phyloP scores from a whole-genome alignment of 2,113 vertebrate genomes.

The Carollia perspicillata region DNA sequence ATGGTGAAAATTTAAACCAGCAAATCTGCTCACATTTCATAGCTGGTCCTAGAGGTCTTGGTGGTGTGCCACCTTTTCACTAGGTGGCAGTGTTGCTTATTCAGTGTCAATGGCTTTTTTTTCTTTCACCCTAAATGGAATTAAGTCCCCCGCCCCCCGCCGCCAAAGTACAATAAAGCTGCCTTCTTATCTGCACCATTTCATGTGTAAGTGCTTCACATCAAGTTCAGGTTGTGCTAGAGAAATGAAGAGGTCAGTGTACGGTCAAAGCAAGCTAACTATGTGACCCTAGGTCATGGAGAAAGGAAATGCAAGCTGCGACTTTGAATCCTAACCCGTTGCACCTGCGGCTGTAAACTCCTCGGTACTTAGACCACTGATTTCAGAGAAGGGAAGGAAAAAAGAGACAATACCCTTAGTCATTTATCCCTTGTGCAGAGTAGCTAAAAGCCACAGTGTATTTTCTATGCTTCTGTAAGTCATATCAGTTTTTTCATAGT shows the following conservation, averaged over 20 bases:
- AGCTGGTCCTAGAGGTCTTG: neutral
- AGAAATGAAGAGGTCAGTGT: neutral
- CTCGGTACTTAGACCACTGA: neutral
- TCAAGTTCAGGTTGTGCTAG: neutral
- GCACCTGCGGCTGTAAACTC: neutral
- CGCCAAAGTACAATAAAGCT: conserved; percentile 57
- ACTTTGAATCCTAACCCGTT: neutral
- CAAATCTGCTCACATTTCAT: neutral
- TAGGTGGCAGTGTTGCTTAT: conserved; percentile 66
- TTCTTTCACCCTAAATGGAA: neutral
- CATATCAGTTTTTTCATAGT: neutral
- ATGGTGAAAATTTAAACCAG: neutral
- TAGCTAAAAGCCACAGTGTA: neutral
- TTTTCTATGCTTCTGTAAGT: neutral
- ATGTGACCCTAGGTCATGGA: neutral
- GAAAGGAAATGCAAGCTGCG: conserved; percentile 24
- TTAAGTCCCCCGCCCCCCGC: too few relatives aligned
- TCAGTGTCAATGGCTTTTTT: neutral
- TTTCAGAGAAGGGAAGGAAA: neutral
- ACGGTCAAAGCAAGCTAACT: neutral
- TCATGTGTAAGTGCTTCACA: conserved; percentile 37
- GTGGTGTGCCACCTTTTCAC: neutral
- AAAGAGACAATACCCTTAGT: neutral
- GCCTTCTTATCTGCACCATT: conserved; percentile 36
- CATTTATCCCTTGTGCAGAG: neutral